Conservation (phyloP, 2,797 vertebrate genomes). For the Gastrophryne carolinensis region DNA sequence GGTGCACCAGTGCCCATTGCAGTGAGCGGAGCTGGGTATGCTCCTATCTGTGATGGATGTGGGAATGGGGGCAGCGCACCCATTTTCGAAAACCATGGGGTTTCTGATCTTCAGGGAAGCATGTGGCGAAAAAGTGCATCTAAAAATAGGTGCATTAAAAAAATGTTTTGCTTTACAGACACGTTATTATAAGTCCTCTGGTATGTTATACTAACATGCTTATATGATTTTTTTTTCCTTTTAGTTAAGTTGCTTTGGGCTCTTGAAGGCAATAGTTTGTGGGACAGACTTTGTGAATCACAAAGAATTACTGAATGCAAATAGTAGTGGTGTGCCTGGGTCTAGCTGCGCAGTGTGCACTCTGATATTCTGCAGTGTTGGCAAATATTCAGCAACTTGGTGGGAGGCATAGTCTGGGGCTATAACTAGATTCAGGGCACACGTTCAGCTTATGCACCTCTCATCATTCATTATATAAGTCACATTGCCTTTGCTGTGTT, state of each 20-base stretch:
- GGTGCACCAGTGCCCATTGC: too few relatives aligned
- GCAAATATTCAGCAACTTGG: constrained; percentile 30
- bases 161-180: too few relatives aligned
- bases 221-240: neutral
- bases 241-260: neutral
- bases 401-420: neutral
- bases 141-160: too few relatives aligned
- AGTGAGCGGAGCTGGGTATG: too few relatives aligned
- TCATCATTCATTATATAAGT: constrained; percentile 20
- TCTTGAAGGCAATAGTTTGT: constrained; percentile 48
- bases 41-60: too few relatives aligned
- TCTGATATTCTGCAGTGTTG: constrained; percentile 35
- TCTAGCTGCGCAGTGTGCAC: constrained; percentile 18
- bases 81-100: too few relatives aligned
- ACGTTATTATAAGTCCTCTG: too few relatives aligned
- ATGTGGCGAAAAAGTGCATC: too few relatives aligned
- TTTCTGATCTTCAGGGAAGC: too few relatives aligned
- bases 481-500: constrained; percentile 28
- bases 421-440: constrained; percentile 13
- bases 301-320: constrained; percentile 15
- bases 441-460: constrained; percentile 12
- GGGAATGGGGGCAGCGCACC: too few relatives aligned
- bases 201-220: too few relatives aligned
- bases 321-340: constrained; percentile 2
- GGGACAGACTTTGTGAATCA: constrained; percentile 36